These are phyloP conservation scores for Danio kyathit DNA, from an alignment of 2,797 vertebrate genomes.

Conservation along the genomic window DNA sequence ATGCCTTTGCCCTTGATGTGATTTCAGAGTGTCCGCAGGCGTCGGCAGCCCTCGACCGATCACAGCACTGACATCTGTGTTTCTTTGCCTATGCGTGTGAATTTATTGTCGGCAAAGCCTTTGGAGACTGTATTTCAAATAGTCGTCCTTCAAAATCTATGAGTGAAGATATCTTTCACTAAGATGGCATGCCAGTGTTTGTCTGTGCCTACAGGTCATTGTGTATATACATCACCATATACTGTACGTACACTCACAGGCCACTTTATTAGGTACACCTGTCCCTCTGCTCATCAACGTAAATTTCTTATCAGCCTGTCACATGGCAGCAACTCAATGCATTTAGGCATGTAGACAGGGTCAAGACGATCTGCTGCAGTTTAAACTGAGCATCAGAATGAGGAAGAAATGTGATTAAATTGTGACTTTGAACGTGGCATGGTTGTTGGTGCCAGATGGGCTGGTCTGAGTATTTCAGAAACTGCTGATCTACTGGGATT, in stretches of 20 bases:
- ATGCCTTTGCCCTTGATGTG: conserved; percentile 46
- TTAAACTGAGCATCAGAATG: no score
- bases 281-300: no score
- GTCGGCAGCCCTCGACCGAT: not conserved
- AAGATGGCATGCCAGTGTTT: not conserved
- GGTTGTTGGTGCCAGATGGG: no score
- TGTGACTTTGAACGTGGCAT: no score
- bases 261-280: no score
- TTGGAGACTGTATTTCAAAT: not conserved
- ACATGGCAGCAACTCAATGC: no score
- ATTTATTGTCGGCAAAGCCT: conserved; percentile 18
- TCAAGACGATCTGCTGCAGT: no score
- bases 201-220: not conserved
- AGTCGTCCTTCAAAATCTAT: not conserved
- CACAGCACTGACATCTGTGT: conserved; percentile 23
- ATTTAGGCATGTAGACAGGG: no score
- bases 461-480: no score
- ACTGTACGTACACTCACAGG: not conserved
- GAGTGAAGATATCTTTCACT: not conserved
- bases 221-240: not conserved
- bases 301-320: no score
- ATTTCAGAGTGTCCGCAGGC: conserved; percentile 46
- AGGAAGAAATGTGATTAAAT: no score
- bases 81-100: not conserved
- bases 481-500: no score